These are phyloP conservation scores for Anagrus nilaparvatae DNA, from an alignment of 1,140 invertebrate genomes.

Conservation along the genomic window DNA sequence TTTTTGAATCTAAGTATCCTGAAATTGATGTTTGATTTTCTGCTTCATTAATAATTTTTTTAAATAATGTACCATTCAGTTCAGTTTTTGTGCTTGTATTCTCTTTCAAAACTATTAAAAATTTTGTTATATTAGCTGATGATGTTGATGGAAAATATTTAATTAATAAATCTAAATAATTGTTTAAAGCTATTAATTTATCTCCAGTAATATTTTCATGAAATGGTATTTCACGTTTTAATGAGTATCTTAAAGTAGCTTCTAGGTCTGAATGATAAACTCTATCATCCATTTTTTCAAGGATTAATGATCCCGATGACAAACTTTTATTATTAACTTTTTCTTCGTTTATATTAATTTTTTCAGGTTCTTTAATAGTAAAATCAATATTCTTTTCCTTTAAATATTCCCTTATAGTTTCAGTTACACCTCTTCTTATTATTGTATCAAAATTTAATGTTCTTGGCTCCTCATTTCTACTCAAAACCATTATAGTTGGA, in stretches of 20 bases:
- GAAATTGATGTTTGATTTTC: slow-evolving; percentile 43
- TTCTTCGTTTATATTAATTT: too few relatives aligned
- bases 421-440: slow-evolving; percentile 34
- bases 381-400: slow-evolving; percentile 29
- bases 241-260: slow-evolving; percentile 65
- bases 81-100: slow-evolving; percentile 33
- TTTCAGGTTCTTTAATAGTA: slow-evolving; percentile 16
- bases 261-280: slow-evolving; percentile 81
- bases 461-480: slow-evolving; percentile 31
- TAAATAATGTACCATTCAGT: slow-evolving; percentile 50
- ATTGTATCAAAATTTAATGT: slow-evolving; percentile 36
- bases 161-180: slow-evolving; percentile 59
- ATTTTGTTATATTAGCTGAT: slow-evolving; percentile 49
- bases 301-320: too few relatives aligned
- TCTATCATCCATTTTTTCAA: slow-evolving; percentile 40
- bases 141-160: slow-evolving; percentile 62
- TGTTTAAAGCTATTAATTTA: slow-evolving; percentile 57
- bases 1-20: slow-evolving; percentile 47
- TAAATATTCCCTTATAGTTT: slow-evolving; percentile 40
- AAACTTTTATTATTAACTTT: too few relatives aligned
- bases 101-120: slow-evolving; percentile 48
- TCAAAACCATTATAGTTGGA: slow-evolving; percentile 44
- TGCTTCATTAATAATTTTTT: slow-evolving; percentile 41
- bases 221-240: slow-evolving; percentile 73
- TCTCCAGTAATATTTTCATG: slow-evolving; percentile 58